These are phyloP conservation scores for Leptura quadrifasciata DNA, from an alignment of 2,888 invertebrate genomes.

Conservation along the genomic window DNA sequence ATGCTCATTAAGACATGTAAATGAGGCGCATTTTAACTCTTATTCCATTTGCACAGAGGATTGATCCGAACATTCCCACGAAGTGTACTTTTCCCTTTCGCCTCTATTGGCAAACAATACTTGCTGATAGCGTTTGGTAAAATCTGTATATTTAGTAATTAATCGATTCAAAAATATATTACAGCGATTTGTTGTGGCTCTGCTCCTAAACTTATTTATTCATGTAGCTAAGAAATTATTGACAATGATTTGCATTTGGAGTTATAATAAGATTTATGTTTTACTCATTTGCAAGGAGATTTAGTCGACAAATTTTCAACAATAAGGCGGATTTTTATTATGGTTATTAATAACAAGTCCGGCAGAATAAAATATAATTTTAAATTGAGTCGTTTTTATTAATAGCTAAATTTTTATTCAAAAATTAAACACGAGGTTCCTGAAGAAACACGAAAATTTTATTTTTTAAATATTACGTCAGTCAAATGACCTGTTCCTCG, in stretches of 20 bases:
- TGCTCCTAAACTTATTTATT: background rate
- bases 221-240: background rate
- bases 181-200: background rate
- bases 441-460: no score
- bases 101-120: slow-evolving; percentile 53
- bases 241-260: background rate
- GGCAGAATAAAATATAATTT: no score
- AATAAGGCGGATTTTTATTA: no score
- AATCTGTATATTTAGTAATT: slow-evolving; percentile 25
- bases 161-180: slow-evolving; percentile 25
- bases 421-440: no score
- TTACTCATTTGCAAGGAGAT: background rate
- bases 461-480: no score
- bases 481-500: no score
- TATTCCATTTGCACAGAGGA: slow-evolving; percentile 71
- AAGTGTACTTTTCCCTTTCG: slow-evolving; percentile 53
- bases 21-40: slow-evolving; percentile 73
- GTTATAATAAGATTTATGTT: background rate
- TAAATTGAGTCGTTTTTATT: no score
- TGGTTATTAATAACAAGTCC: no score
- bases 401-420: no score
- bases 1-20: slow-evolving; percentile 73
- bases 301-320: no score
- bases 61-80: slow-evolving; percentile 62
- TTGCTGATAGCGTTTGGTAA: slow-evolving; percentile 29